Conservation (phyloP, 2,888 invertebrate species). For the Phortica okadai region DNA sequence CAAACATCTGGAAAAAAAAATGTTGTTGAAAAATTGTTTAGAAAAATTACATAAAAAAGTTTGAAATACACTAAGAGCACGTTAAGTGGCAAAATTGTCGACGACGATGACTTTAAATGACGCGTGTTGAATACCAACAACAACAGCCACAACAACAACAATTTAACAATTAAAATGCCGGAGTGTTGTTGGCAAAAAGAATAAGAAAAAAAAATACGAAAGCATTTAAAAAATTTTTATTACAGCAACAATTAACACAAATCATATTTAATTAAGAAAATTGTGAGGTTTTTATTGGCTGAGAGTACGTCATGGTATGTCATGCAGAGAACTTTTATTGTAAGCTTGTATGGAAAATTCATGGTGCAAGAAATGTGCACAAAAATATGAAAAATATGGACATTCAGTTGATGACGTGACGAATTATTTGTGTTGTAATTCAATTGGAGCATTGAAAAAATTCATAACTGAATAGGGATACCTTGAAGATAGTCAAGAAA, state of each 20-base stretch:
- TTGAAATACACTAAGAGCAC: not conserved
- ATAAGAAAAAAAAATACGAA: no score
- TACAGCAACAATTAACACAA: slow-evolving; percentile 1
- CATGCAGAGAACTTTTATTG: no score
- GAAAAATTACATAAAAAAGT: not conserved
- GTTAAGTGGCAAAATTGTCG: not conserved
- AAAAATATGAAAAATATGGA: no score
- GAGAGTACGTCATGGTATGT: not conserved
- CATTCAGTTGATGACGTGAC: no score
- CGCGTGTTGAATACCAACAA: not conserved
- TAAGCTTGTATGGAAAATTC: no score
- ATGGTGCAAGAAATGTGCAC: no score
- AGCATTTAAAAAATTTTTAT: no score
- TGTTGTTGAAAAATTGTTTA: not conserved
- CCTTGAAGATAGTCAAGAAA: no score
- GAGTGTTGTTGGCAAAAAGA: no score
- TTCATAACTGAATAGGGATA: no score
- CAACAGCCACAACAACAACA: not conserved
- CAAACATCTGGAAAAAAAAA: slow-evolving; percentile 18
- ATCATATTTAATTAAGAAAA: slow-evolving; percentile 21
- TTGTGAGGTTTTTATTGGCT: not conserved
- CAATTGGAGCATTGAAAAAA: no score
- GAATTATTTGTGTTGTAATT: no score
- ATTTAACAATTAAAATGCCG: not conserved
- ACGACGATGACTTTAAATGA: not conserved